These are phyloP conservation scores for Labroides dimidiatus DNA, from an alignment of 2,797 vertebrate species.

Conservation along the genomic window DNA sequence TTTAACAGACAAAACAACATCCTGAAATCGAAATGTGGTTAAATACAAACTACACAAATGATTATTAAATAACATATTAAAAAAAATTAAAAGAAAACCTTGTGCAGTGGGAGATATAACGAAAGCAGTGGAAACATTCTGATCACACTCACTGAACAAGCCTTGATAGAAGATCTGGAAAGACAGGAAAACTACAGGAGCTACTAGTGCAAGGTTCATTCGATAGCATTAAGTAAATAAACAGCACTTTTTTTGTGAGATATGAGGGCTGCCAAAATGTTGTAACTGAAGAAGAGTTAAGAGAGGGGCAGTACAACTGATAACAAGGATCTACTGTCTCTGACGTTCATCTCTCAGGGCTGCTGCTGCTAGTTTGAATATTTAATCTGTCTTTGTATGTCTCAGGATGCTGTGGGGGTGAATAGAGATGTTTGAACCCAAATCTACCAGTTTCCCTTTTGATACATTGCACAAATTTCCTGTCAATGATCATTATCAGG, in stretches of 20 bases:
- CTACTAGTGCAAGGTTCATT: constrained; percentile 9
- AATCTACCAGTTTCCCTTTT: too few species aligned
- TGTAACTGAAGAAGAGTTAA: not conserved
- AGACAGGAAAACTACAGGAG: not conserved
- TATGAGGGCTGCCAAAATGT: not conserved
- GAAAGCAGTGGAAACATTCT: not conserved
- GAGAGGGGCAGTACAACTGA: not conserved
- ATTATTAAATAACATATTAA: too few species aligned
- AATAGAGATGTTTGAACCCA: too few species aligned
- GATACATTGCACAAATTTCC: too few species aligned
- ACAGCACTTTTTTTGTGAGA: constrained; percentile 14
- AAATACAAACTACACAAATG: too few species aligned
- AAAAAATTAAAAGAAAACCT: too few species aligned
- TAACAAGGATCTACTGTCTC: not conserved
- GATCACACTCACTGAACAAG: constrained; percentile 1
- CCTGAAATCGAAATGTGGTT: too few species aligned
- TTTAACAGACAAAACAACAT: too few species aligned
- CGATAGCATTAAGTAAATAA: constrained; percentile 9
- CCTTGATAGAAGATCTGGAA: not conserved
- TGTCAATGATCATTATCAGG: too few species aligned
- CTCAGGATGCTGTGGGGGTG: too few species aligned
- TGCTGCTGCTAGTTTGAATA: too few species aligned
- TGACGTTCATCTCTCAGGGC: not conserved
- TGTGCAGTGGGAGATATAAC: not conserved
- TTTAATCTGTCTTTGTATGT: too few species aligned